phyloP scores from a whole-genome alignment of 2,888 invertebrate genomes.

The Lochmaea capreae region DNA sequence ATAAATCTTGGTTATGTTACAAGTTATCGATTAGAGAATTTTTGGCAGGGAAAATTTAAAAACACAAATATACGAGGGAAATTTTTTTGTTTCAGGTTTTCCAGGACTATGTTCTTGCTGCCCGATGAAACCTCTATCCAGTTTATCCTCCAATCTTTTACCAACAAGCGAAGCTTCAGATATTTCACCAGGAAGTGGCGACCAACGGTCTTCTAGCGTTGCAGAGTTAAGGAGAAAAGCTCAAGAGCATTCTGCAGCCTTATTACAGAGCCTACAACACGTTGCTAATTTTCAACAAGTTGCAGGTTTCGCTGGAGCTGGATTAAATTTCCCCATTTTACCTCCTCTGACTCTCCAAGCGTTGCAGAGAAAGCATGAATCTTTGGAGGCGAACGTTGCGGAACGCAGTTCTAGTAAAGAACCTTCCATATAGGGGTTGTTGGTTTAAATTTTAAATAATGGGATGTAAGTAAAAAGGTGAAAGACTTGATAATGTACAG shows the following conservation, averaged over 20 bases:
- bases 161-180: constrained; percentile 63
- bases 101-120: constrained; percentile 85
- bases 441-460: not conserved
- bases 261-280: constrained; percentile 79
- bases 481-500: not conserved
- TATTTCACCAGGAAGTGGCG: constrained; percentile 65
- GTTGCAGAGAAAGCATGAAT: constrained; percentile 60
- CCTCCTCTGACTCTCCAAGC: constrained; percentile 66
- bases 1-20: constrained; percentile 47
- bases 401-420: constrained; percentile 35
- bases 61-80: not conserved
- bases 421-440: constrained; percentile 21
- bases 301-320: constrained; percentile 65
- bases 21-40: not conserved
- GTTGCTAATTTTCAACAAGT: constrained; percentile 73
- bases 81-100: constrained; percentile 70
- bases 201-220: constrained; percentile 86
- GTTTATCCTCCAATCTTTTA: constrained; percentile 58
- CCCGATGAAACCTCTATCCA: constrained; percentile 73
- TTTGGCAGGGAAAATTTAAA: not conserved
- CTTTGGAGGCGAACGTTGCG: constrained; percentile 45
- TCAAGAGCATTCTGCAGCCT: constrained; percentile 93
- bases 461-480: not conserved
- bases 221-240: constrained; percentile 93
- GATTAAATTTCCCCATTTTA: constrained; percentile 67